Base-by-base conservation (phyloP, 2,888 invertebrate species). In the Ectemnius cavifrons region DNA sequence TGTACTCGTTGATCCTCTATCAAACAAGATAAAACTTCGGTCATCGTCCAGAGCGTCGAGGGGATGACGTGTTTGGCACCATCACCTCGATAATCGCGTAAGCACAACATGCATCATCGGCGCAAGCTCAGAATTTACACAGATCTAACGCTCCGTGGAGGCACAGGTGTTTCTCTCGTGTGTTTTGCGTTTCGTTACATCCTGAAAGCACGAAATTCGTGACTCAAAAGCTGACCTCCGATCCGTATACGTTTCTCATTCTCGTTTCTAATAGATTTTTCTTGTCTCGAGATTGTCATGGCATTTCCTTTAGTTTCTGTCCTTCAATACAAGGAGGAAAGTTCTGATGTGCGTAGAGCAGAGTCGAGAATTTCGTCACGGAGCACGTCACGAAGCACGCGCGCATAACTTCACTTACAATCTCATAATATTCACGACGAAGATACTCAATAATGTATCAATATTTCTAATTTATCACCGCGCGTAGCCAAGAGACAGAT, bases 81-180 rank as follows among this genome's bases (percentile, higher is more conserved):
- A 89, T 89, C 88, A 90, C 89, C 89, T 88, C 89, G 86, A 86
- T 87, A 84, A 83, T 89, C 89, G 89, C 88, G 87, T 87, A 84
- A 90, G 90, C 90, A 90, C 89, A 91, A 89, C 90, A 91, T 90
- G 90, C 91, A 91, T 91, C 91, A 90, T 90, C 91, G 91, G 90
- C 91, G 90, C 91, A 91, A 90, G 91, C 91, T 91, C 84, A 87
- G 85, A 88, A 76, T 81, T 82, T 83, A 81, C 81, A 80, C 73
- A 76, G 73, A 84, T 82, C 83, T 82, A 80, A 80, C 72, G 73
- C 79, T 80, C 84, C 83, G 83, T 83, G 79, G 69, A 71, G 73
- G 73, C 76, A 37, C 8, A 37, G 73, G 78, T 69, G 73, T 52
- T 28, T 66, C 16, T 16, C 14, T 61, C 56, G 56, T 37, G 8